Evolutionary conservation across 2,888 invertebrate genomes (phyloP).

Genomic region (Pandemis corylana): DNA sequence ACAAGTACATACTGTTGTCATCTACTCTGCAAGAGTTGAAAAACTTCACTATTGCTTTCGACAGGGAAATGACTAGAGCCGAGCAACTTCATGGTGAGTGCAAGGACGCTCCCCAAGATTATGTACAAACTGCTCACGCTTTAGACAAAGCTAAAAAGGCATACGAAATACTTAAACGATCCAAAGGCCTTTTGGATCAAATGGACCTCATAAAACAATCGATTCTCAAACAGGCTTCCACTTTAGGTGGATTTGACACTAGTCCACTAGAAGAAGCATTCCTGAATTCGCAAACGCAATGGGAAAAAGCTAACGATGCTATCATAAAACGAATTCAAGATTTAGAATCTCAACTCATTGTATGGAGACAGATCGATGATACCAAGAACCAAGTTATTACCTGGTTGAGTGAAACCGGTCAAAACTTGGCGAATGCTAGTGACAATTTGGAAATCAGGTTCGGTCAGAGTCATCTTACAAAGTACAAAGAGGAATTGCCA

Average conservation of each 20-base stretch:
- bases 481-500: constrained; percentile 94
- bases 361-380: constrained; percentile 96
- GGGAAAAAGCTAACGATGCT: constrained; percentile 89
- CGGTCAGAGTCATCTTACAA: constrained; percentile 90
- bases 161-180: constrained; percentile 89
- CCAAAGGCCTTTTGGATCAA: constrained; percentile 90
- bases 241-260: constrained; percentile 87
- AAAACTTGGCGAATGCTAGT: constrained; percentile 89
- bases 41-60: constrained; percentile 89
- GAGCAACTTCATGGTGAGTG: constrained; percentile 87
- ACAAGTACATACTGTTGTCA: constrained; percentile 89
- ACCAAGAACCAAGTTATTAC: constrained; percentile 92
- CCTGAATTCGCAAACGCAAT: constrained; percentile 86
- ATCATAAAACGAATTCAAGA: constrained; percentile 90
- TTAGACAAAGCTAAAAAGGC: constrained; percentile 91
- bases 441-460: constrained; percentile 93
- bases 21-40: constrained; percentile 90
- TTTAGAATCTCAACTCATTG: constrained; percentile 94
- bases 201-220: constrained; percentile 91
- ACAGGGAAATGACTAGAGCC: constrained; percentile 88
- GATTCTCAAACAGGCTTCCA: constrained; percentile 88
- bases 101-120: constrained; percentile 88
- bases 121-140: constrained; percentile 88
- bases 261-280: constrained; percentile 86
- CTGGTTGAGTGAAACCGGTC: constrained; percentile 94